phyloP scores from a whole-genome alignment of 1,140 invertebrate species.

The Anadara kagoshimensis region DNA sequence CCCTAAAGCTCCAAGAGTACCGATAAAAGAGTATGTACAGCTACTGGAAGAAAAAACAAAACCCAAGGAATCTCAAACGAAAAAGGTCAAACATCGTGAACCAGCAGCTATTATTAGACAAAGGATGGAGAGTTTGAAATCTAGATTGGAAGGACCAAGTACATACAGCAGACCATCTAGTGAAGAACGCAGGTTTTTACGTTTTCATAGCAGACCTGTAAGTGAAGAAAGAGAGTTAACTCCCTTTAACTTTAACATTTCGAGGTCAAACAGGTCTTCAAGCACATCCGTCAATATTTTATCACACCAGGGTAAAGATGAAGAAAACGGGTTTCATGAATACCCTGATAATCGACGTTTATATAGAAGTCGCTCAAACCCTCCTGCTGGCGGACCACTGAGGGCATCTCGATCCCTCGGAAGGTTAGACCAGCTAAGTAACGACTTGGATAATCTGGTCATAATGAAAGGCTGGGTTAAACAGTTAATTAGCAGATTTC shows the following conservation, averaged over 20 bases:
- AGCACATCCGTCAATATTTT: not conserved
- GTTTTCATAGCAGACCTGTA: slow-evolving; percentile 5
- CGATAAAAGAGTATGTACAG: slow-evolving; percentile 56
- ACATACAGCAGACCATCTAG: slow-evolving; percentile 24
- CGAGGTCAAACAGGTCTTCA: not conserved
- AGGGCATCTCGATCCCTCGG: slow-evolving; percentile 34
- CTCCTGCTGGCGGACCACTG: slow-evolving; percentile 6
- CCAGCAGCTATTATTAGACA: slow-evolving; percentile 57
- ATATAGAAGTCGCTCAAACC: slow-evolving; percentile 10
- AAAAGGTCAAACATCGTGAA: slow-evolving; percentile 48
- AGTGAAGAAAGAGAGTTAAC: slow-evolving; percentile 19
- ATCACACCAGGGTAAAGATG: too few species aligned
- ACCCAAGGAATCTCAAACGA: slow-evolving; percentile 31
- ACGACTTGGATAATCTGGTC: slow-evolving; percentile 53
- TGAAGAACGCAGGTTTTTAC: slow-evolving; percentile 13
- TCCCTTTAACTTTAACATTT: not conserved
- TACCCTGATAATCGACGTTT: not conserved
- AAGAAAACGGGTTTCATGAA: not conserved
- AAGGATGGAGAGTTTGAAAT: slow-evolving; percentile 48
- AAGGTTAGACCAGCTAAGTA: slow-evolving; percentile 47
- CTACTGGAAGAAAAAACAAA: slow-evolving; percentile 53
- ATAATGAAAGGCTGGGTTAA: slow-evolving; percentile 63
- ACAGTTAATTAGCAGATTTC: slow-evolving; percentile 61
- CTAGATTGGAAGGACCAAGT: slow-evolving; percentile 36
- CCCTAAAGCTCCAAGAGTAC: not conserved